Evolutionary conservation across 1,140 invertebrate species (phyloP).

Genomic region (Cotesia glomerata): DNA sequence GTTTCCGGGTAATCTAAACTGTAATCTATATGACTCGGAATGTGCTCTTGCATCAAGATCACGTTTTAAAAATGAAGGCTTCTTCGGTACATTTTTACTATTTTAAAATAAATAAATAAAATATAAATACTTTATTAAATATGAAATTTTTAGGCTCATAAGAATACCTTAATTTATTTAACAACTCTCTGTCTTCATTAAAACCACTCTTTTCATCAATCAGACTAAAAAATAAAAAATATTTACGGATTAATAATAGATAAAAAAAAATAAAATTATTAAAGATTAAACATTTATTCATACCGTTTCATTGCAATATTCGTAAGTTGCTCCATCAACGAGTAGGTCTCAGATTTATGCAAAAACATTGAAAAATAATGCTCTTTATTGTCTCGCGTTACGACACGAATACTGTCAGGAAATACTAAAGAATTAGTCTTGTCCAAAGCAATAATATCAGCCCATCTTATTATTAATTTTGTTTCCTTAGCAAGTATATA

Average conservation of each 20-base stretch:
- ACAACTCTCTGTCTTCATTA: conserved; percentile 82
- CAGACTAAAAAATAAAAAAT: conserved; percentile 64
- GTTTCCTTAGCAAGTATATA: conserved; percentile 92
- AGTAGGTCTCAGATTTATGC: conserved; percentile 87
- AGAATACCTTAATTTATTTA: conserved; percentile 76
- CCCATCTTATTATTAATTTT: conserved; percentile 86
- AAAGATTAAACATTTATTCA: conserved; percentile 43
- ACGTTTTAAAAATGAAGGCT: conserved; percentile 86
- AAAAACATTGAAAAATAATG: conserved; percentile 91
- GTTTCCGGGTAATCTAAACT: conserved; percentile 83
- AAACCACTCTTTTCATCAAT: conserved; percentile 87
- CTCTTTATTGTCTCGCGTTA: conserved; percentile 79
- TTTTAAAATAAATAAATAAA: neutral
- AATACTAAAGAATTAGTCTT: conserved; percentile 81
- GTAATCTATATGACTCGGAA: conserved; percentile 83
- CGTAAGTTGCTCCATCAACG: conserved; percentile 91
- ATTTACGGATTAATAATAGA: conserved; percentile 43
- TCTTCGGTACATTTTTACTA: conserved; percentile 69
- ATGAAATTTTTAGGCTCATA: no score
- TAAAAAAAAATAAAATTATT: conserved; percentile 43
- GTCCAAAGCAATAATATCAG: conserved; percentile 76
- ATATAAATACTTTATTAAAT: no score
- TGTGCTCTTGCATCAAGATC: conserved; percentile 94
- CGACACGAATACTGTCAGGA: conserved; percentile 85
- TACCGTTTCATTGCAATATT: conserved; percentile 96